Evolutionary conservation across 2,113 vertebrate species (phyloP).

Genomic region (Cavia aperea): DNA sequence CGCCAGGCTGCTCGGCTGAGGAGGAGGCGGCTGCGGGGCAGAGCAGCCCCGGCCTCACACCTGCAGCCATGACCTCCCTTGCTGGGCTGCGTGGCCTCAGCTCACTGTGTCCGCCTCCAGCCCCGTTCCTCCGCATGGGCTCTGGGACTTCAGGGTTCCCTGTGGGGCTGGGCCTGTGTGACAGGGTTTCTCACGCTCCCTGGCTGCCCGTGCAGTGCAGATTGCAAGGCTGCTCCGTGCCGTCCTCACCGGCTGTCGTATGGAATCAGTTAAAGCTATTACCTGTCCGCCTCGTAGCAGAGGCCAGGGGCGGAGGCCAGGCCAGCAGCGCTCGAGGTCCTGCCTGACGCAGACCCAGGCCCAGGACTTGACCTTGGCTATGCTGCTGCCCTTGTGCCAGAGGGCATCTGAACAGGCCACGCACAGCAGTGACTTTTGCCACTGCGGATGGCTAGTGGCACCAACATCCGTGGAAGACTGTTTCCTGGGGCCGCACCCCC

Average conservation of each 20-base stretch:
- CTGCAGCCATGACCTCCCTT: neutral
- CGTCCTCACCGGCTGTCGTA: neutral
- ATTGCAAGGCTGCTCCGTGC: neutral
- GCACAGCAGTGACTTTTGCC: neutral
- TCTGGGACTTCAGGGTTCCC: neutral
- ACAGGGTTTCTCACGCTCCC: neutral
- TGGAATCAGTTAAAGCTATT: neutral
- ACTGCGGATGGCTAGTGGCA: neutral
- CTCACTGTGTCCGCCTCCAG: neutral
- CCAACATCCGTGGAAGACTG: rapidly evolving
- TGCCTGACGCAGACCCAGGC: rapidly evolving
- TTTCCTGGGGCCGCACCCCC: neutral
- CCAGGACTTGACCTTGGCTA: neutral
- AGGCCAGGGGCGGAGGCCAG: neutral
- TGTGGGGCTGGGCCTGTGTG: neutral
- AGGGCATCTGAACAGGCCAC: too few species aligned
- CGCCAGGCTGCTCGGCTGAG: neutral
- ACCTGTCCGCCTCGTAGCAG: too few species aligned
- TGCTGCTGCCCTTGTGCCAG: neutral
- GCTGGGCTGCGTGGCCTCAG: neutral
- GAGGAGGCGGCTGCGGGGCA: neutral
- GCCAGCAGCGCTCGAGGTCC: rapidly evolving
- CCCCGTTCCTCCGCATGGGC: neutral
- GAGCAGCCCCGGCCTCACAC: neutral
- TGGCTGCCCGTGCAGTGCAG: neutral